Conservation (phyloP, 1,140 invertebrate genomes). For the Wiebesia pumilae region DNA sequence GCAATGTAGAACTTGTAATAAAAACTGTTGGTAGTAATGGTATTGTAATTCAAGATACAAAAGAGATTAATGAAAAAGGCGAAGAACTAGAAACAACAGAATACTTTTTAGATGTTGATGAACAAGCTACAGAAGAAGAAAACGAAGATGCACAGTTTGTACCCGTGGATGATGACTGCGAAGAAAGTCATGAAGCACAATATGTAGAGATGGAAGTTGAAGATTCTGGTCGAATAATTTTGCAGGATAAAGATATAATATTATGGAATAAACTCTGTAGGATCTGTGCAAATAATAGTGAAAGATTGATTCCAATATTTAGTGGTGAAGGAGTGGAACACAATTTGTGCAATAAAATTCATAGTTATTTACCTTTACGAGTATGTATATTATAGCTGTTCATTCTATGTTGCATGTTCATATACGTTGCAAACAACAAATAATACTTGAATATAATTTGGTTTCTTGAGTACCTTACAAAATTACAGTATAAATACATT, state of each 20-base stretch:
- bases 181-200: not conserved
- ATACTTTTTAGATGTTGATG: slow-evolving; percentile 42
- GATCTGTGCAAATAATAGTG: slow-evolving; percentile 74
- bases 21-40: not conserved
- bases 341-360: slow-evolving; percentile 76
- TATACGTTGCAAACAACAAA: too few relatives aligned
- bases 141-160: slow-evolving; percentile 23
- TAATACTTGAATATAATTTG: too few relatives aligned
- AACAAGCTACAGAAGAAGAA: not conserved
- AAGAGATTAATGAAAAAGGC: slow-evolving; percentile 8
- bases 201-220: slow-evolving; percentile 32
- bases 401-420: too few relatives aligned
- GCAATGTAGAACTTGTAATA: slow-evolving; percentile 13
- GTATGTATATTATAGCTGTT: slow-evolving; percentile 61
- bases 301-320: slow-evolving; percentile 77
- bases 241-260: slow-evolving; percentile 38
- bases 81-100: slow-evolving; percentile 39
- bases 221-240: slow-evolving; percentile 22
- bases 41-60: slow-evolving; percentile 12
- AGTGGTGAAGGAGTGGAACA: slow-evolving; percentile 75
- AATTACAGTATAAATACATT: too few relatives aligned
- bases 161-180: slow-evolving; percentile 7
- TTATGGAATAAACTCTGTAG: slow-evolving; percentile 71
- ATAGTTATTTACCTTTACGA: slow-evolving; percentile 77
- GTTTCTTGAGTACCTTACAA: too few relatives aligned